phyloP scores from a whole-genome alignment of 2,797 vertebrate species.

The Thamnophis elegans region DNA sequence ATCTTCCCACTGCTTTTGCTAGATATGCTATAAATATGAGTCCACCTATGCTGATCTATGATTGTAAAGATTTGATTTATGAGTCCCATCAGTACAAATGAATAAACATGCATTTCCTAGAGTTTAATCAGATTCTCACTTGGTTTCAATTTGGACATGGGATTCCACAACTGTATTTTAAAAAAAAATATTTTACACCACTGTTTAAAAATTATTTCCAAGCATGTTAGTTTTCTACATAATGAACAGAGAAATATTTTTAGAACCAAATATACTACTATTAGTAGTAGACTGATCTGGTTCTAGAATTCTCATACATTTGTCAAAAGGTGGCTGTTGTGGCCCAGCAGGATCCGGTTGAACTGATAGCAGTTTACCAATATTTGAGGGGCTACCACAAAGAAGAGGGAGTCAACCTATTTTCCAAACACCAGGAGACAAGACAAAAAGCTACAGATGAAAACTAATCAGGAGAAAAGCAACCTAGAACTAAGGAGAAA shows the following conservation, averaged over 20 bases:
- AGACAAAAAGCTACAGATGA: too few species aligned
- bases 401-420: too few species aligned
- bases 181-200: background rate
- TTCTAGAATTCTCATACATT: background rate
- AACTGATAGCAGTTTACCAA: too few species aligned
- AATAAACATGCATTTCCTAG: background rate
- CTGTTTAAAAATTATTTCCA: background rate
- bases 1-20: background rate
- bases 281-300: background rate
- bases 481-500: too few species aligned
- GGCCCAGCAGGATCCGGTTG: too few species aligned
- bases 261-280: background rate
- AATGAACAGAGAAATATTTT: background rate
- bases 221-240: background rate
- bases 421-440: too few species aligned
- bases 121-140: background rate
- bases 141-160: background rate
- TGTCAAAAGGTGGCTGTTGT: background rate
- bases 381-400: too few species aligned
- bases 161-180: background rate
- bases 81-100: background rate
- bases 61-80: too few species aligned
- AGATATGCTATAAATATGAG: background rate
- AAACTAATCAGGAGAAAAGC: too few species aligned
- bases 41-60: background rate